Percentiles rank a stretch among this genome's conserved stretches.
These are phyloP conservation scores for Drosophila austrosaltans DNA, from an alignment of 2,888 invertebrate species.

Conservation along the genomic window DNA sequence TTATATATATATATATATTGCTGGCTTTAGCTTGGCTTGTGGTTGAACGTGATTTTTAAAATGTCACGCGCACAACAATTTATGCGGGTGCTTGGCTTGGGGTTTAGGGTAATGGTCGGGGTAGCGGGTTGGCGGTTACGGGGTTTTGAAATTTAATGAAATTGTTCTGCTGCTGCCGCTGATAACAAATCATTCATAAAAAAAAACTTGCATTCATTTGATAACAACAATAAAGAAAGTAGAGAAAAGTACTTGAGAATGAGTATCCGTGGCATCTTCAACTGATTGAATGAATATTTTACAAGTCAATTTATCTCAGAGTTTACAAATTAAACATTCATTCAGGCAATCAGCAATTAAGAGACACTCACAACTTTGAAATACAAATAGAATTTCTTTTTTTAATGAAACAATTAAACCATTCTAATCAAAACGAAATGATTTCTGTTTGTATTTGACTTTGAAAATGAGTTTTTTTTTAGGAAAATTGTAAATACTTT, in stretches of 20 bases:
- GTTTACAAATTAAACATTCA: neutral
- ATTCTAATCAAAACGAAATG: no score
- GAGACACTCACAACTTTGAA: neutral
- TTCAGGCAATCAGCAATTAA: slow-evolving; percentile 7
- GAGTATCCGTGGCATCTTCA: neutral
- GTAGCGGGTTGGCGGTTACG: neutral
- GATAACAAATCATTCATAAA: slow-evolving; percentile 71
- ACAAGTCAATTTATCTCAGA: neutral
- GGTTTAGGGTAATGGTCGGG: no score
- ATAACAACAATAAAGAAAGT: slow-evolving; percentile 6
- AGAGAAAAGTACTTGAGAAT: neutral
- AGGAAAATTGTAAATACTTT: no score
- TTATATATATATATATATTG: slow-evolving; percentile 52
- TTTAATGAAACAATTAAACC: no score
- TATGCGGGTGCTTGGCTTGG: neutral
- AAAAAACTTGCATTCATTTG: slow-evolving; percentile 20
- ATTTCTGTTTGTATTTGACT: neutral
- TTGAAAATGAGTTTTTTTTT: neutral
- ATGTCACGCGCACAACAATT: slow-evolving; percentile 74
- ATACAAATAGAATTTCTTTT: no score
- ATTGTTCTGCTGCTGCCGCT: slow-evolving; percentile 37
- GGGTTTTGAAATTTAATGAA: slow-evolving; percentile 38
- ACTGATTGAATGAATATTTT: slow-evolving; percentile 6
- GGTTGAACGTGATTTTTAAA: slow-evolving; percentile 79
- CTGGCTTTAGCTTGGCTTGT: slow-evolving; percentile 53